Evolutionary conservation across 2,888 invertebrate genomes (phyloP), one percentile per base, ranked within the genome.

Genomic region (Zaprionus obscuricornis): DNA sequence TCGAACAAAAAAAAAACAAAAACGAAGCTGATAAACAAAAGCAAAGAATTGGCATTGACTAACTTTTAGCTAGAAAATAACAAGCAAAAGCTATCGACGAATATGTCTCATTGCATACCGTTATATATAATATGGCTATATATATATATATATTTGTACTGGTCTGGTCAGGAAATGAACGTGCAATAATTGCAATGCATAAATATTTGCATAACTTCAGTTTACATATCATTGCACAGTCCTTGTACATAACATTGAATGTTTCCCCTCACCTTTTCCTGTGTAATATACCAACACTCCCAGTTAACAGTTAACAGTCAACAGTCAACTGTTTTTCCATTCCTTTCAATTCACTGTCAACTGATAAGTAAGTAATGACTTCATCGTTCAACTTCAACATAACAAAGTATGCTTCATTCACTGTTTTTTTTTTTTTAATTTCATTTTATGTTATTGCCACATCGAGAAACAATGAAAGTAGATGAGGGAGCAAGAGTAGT

Each of bases 351-450:
- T 17, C 27, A 39, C 20, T 55, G 43, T 29, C 51, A 72, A 79
- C 73, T 72, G 73, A 75, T 66, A 66, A n/a, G 60, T 45, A 46
- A 39, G 52, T 55, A 42, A 59, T 79, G 74, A 74, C 81, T 79
- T 75, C 81, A 74, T 75, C 73, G 43, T 47, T 66, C 72, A 60
- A n/a, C n/a, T 50, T 36, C 56, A 62, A 66, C 57, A 40, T 65
- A 51, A 65, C 63, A 42, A 60, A 43, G 40, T 55, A 8, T 33
- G 54, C 40, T 22, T 34, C 49, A 16, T 17, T 54, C 13, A 39
- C 17, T 43, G 27, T 58, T 49, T 42, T 29, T 20, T 29, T 31
- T 5, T 7, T 11, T n/a, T 18, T 42, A 14, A 26, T 18, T 66
- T 66, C 52, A 75, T 55, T 50, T 59, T 64, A 33, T 33, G 3